Conservation (phyloP, 2,113 vertebrate genomes). For the Mobula hypostoma region DNA sequence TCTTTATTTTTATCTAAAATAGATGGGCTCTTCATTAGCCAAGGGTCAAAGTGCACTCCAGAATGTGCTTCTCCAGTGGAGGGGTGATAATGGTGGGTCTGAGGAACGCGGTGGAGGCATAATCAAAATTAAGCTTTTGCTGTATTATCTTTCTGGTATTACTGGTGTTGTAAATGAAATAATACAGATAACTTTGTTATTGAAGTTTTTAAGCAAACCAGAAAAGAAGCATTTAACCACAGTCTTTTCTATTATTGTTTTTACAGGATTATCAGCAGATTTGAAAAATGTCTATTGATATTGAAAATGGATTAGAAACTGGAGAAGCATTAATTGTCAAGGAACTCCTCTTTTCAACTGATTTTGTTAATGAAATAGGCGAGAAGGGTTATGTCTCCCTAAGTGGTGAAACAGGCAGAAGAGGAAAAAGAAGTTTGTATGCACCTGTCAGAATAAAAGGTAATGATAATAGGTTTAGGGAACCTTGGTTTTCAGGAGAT, state of each 20-base stretch:
- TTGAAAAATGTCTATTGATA: neutral
- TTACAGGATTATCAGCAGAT: neutral
- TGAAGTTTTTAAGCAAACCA: neutral
- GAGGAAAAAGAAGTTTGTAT: too few species aligned
- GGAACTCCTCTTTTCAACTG: neutral
- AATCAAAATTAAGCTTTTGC: neutral
- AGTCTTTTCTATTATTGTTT: neutral
- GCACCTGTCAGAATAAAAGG: too few species aligned
- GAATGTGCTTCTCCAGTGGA: neutral
- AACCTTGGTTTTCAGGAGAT: too few species aligned
- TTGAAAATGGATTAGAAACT: neutral
- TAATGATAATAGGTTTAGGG: too few species aligned
- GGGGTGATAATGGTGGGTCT: neutral
- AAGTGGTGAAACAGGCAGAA: too few species aligned
- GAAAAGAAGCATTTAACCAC: neutral
- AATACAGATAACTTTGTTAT: neutral
- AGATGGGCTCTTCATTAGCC: neutral
- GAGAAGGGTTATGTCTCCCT: too few species aligned
- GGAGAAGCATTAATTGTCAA: neutral
- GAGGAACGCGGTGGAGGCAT: too few species aligned
- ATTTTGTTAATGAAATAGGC: neutral
- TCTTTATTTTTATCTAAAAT: neutral
- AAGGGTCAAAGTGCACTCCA: neutral
- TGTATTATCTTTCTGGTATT: neutral
- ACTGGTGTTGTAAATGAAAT: neutral